Percentiles rank a stretch among this genome's conserved stretches.
Evolutionary conservation across 2,113 vertebrate genomes (phyloP).

Genomic region (Strix uralensis): DNA sequence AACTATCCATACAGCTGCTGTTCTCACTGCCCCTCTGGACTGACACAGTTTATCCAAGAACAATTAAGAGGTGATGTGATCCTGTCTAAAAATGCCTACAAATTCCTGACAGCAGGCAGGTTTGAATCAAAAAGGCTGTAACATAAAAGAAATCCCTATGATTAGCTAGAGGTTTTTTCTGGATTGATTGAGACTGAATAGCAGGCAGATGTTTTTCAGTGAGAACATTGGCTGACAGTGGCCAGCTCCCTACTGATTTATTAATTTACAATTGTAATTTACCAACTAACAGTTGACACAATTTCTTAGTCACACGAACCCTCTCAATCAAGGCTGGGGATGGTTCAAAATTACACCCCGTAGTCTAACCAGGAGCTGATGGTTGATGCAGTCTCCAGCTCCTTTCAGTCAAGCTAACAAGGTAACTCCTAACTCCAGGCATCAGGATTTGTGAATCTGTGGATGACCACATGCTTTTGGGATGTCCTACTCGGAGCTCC

Average conservation of each 20-base stretch:
- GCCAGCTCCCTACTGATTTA: neutral
- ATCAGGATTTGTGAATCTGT: neutral
- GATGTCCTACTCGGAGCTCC: neutral
- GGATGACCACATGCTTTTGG: neutral
- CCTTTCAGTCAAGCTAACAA: neutral
- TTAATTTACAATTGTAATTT: neutral
- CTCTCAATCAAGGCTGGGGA: neutral
- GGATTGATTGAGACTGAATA: neutral
- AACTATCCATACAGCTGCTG: neutral
- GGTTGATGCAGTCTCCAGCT: neutral
- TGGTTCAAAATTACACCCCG: fast-evolving
- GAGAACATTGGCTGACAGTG: neutral
- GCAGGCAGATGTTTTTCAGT: neutral
- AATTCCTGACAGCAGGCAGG: neutral
- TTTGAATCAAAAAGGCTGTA: neutral
- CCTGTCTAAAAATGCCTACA: neutral
- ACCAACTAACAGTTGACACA: neutral
- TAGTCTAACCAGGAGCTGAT: neutral
- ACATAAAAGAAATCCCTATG: neutral
- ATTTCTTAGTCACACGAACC: neutral
- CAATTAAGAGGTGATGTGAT: neutral
- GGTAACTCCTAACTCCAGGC: neutral
- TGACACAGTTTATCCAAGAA: neutral
- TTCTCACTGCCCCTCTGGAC: neutral
- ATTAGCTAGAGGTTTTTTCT: neutral